Percentiles rank a stretch among this genome's conserved stretches.
phyloP scores from a whole-genome alignment of 2,113 vertebrate species.

The Cololabis saira region DNA sequence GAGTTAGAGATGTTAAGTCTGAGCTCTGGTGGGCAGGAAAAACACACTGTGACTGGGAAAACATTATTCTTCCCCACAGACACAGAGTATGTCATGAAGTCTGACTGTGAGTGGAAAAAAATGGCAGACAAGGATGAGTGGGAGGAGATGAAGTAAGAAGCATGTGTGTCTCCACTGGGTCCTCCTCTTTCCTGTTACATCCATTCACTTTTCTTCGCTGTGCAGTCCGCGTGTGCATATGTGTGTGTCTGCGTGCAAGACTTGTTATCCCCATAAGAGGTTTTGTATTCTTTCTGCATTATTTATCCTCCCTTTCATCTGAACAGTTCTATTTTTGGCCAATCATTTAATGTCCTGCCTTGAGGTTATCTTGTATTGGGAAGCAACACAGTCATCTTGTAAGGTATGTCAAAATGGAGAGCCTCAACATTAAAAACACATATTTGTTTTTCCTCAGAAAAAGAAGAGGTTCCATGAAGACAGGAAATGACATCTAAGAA shows the following conservation, averaged over 20 bases:
- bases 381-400: conserved; percentile 41
- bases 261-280: conserved; percentile 70
- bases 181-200: conserved; percentile 77
- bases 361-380: conserved; percentile 51
- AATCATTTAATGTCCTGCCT: conserved; percentile 64
- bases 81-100: conserved; percentile 69
- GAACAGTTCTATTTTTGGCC: conserved; percentile 73
- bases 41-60: conserved; percentile 67
- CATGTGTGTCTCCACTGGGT: conserved; percentile 71
- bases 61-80: conserved; percentile 70
- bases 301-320: conserved; percentile 75
- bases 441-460: conserved; percentile 28
- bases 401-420: conserved; percentile 48
- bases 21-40: conserved; percentile 70
- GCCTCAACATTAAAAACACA: conserved; percentile 48
- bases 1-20: conserved; percentile 60
- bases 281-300: conserved; percentile 77
- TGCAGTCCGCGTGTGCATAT: conserved; percentile 35
- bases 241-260: conserved; percentile 47
- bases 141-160: conserved; percentile 74
- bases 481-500: conserved; percentile 30
- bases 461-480: conserved; percentile 32
- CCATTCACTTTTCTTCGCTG: conserved; percentile 74
- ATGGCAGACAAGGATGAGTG: conserved; percentile 62
- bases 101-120: conserved; percentile 60